These are phyloP conservation scores for Pandemis heparana DNA, from an alignment of 2,888 invertebrate species.

Conservation along the genomic window DNA sequence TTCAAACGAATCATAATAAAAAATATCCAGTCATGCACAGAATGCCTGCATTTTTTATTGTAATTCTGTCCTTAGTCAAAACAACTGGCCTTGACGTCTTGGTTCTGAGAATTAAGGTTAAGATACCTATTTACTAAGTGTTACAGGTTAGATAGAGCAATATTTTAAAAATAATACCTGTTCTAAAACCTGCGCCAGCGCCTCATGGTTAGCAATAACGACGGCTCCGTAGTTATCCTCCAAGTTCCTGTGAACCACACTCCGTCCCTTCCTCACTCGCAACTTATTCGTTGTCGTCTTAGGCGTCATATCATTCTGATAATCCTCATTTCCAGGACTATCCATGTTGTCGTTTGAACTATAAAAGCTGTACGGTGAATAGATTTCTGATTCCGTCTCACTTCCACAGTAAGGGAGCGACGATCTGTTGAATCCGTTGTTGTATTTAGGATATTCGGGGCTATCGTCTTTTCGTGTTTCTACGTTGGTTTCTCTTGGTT, in stretches of 20 bases:
- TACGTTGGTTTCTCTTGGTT: constrained; percentile 67
- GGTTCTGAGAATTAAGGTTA: background rate
- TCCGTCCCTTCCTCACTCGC: constrained; percentile 91
- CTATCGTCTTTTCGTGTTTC: constrained; percentile 69
- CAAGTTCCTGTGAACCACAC: constrained; percentile 93
- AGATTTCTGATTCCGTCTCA: constrained; percentile 93
- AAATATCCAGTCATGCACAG: constrained; percentile 47
- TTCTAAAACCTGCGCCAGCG: constrained; percentile 94
- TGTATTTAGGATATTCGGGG: constrained; percentile 86
- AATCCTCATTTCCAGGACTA: constrained; percentile 73
- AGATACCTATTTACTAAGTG: background rate
- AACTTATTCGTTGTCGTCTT: constrained; percentile 87
- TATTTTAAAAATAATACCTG: constrained; percentile 85
- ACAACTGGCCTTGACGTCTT: background rate
- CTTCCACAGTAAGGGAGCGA: constrained; percentile 93
- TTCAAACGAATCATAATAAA: constrained; percentile 13
- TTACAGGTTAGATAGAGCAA: background rate
- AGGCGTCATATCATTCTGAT: constrained; percentile 74
- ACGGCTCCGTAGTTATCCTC: constrained; percentile 97
- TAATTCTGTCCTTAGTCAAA: background rate
- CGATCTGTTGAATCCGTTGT: constrained; percentile 85
- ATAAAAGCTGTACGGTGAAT: constrained; percentile 92
- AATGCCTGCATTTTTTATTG: constrained; percentile 46
- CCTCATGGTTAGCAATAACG: constrained; percentile 95
- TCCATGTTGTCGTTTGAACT: constrained; percentile 86